Base-by-base conservation (phyloP, 2,797 vertebrate genomes). In the Chaunax sp. region DNA sequence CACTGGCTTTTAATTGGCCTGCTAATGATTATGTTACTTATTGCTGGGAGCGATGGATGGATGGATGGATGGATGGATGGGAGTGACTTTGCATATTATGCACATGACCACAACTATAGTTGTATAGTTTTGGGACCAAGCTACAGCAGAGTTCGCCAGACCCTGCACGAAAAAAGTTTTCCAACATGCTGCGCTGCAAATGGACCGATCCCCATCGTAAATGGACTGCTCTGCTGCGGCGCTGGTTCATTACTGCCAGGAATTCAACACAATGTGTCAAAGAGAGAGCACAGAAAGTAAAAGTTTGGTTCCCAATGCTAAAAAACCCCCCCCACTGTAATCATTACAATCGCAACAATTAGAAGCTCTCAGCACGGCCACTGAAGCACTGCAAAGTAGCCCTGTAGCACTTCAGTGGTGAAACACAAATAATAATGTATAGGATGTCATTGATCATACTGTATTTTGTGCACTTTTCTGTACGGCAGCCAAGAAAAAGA, bases 1-100 rank as follows among this genome's bases (percentile, higher is more conserved):
- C 93, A 94, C 78, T 70, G 75, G 73, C 49, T 84, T 92, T 92
- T 93, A 92, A 94, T 92, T 92, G 91, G 90, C 75, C 80, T 58
- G 65, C 75, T 79, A 90, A 87, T 76, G 81, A 72, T 86, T 80
- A 65, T 52, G 68, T 83, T 84, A 69, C 79, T 84, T 72, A 69
- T 82, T 78, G 64, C 90, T 78, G 56, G 47, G 41, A 90, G 89
- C 86, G 4, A 4, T 7, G 52, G 57, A 78, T 62, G 67, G 56
- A 75, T 61, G 41, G 54, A n/a, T 68, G 6, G 4, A 4, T 7
- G 52, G 57, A 78, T 62, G 67, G 56, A 75, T 61, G 41, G 54
- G 47, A 26, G 45, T 50, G 63, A 25, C 49, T 52, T 54, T 12
- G 57, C 61, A 71, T 72, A 72, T 44, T n/a, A 53, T 25, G 26